Percentiles rank a stretch among this genome's conserved stretches.
Conservation (phyloP, 2,113 vertebrate species). For the Onychorhynchus coronatus region DNA sequence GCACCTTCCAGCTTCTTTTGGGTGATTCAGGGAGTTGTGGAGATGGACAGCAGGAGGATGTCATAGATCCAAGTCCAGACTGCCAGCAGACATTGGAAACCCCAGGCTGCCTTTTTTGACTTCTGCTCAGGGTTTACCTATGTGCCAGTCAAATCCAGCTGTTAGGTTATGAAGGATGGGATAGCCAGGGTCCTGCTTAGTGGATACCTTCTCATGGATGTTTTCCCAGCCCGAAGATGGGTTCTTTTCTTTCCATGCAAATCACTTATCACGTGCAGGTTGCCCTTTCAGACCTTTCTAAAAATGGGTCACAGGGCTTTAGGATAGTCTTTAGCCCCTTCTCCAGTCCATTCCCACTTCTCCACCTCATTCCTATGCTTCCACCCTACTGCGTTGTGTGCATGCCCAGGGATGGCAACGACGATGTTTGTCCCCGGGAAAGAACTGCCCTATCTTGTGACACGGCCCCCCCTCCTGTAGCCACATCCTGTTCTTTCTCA, state of each 20-base stretch:
- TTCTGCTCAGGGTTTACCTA: not conserved
- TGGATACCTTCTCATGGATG: not conserved
- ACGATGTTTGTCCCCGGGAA: too few species aligned
- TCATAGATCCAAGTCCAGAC: not conserved
- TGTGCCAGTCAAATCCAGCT: not conserved
- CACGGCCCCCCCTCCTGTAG: not conserved
- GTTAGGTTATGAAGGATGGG: rapidly evolving
- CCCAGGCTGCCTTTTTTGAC: not conserved
- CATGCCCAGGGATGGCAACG: not conserved
- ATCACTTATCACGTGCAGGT: too few species aligned
- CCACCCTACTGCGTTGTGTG: too few species aligned
- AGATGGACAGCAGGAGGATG: not conserved
- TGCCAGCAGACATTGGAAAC: not conserved
- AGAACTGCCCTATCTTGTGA: too few species aligned
- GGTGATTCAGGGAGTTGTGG: not conserved
- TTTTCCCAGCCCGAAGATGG: not conserved
- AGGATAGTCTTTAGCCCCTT: too few species aligned
- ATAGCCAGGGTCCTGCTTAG: not conserved
- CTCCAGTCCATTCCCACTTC: not conserved
- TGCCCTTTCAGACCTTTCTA: not conserved
- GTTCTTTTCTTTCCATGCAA: not conserved
- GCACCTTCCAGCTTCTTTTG: not conserved
- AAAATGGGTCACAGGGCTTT: not conserved
- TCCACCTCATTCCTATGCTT: too few species aligned
- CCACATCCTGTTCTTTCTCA: too few species aligned